Base-by-base conservation (phyloP, 2,797 vertebrate genomes). In the Amazona ochrocephala region DNA sequence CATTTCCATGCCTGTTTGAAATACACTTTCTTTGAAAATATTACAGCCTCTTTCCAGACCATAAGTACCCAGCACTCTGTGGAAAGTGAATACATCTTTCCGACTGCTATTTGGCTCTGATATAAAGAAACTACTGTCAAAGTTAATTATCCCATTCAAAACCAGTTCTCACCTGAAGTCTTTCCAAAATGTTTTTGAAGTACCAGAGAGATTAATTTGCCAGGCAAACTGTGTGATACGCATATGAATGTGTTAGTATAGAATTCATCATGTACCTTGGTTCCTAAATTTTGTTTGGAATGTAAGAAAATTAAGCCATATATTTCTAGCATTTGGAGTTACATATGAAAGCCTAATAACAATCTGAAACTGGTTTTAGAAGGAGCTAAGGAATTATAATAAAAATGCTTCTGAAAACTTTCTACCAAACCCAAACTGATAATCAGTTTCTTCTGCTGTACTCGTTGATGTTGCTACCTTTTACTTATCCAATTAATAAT, bases 111-210 rank as follows among this genome's bases (percentile, higher is more conserved):
- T 97, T 97, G 90, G 87, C 90, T 94, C 37, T 67, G 50, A 92
- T 95, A 93, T 80, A 81, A 92, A 95, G 89, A 96, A 97, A 95
- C 93, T 95, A 89, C 78, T 93, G 81, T 96, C 96, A 97, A 95
- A 94, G 95, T 97, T 97, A 97, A 97, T 97, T 97, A 97, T 92
- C 81, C 89, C 29, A 80, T 96, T 95, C 92, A 97, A 96, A 94
- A 96, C 85, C 81, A 89, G 87, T 93, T 96, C 73, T 85, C 90
- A 97, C 93, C 95, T 97, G 95, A 97, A 97, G 94, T 93, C 44
- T 93, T 95, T 97, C 93, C 89, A 95, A 97, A 97, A 96, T 86
- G 67, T 93, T 96, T 96, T 84, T 84, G 80, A 96, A 93, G 80
- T 95, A 95, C 72, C 64, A 78, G 83, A 80, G 91, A 90, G 76